A percentile compares a stretch with the other conserved stretches of the same genome.
phyloP scores from a whole-genome alignment of 2,888 invertebrate species.

The Steromphala cineraria region DNA sequence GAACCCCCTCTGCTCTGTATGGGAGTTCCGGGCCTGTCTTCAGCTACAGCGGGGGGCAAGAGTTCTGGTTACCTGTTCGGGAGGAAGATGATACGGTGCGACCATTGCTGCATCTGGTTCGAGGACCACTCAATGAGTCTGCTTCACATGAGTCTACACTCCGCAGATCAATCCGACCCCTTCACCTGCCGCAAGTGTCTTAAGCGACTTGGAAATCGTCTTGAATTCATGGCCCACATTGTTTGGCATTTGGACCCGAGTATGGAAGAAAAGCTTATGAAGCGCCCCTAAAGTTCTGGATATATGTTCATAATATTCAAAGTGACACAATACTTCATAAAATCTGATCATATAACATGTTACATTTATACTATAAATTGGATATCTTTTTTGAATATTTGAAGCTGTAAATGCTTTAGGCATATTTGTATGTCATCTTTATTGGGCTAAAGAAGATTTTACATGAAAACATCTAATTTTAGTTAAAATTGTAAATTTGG shows the following conservation, averaged over 20 bases:
- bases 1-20: neutral
- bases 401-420: no score
- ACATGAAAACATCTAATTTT: no score
- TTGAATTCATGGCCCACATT: slow-evolving; percentile 64
- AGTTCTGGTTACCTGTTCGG: slow-evolving; percentile 20
- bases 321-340: no score
- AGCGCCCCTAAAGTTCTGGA: neutral
- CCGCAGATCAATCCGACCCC: slow-evolving; percentile 57
- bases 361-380: no score
- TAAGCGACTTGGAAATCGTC: slow-evolving; percentile 62
- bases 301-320: no score
- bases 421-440: no score
- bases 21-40: neutral
- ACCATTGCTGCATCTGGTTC: slow-evolving; percentile 44
- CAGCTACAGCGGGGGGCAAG: neutral
- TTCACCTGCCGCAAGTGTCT: slow-evolving; percentile 64
- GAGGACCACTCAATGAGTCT: slow-evolving; percentile 41
- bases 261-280: slow-evolving; percentile 44
- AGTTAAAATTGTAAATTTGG: no score
- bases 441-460: no score
- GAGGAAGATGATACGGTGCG: slow-evolving; percentile 32
- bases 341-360: no score
- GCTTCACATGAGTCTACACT: slow-evolving; percentile 61
- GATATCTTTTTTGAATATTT: no score
- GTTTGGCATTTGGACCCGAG: slow-evolving; percentile 64